Percentiles rank a stretch among this genome's conserved stretches.
phyloP scores from a whole-genome alignment of 2,113 vertebrate species.

The Gadus chalcogrammus region DNA sequence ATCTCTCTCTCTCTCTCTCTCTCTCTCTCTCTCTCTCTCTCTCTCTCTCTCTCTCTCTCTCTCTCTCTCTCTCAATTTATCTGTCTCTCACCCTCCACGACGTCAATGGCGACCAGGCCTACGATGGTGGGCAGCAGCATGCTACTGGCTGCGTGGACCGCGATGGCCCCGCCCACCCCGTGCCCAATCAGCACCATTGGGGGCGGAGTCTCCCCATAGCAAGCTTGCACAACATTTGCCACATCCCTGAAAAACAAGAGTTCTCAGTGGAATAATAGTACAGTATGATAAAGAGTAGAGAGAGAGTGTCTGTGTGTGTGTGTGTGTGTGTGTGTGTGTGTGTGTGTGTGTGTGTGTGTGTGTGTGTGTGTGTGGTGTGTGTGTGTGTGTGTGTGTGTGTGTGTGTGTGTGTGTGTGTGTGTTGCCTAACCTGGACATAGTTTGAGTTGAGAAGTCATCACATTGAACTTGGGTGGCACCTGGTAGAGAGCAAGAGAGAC shows the following conservation, averaged over 20 bases:
- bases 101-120: conserved; percentile 64
- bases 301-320: background rate
- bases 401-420: background rate
- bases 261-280: background rate
- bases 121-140: conserved; percentile 51
- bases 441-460: conserved; percentile 64
- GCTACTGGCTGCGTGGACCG: conserved; percentile 55
- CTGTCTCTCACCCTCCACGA: conserved; percentile 57
- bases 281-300: background rate
- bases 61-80: background rate
- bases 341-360: background rate
- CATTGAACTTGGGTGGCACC: conserved; percentile 59
- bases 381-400: background rate
- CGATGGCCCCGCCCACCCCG: conserved; percentile 65
- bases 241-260: conserved; percentile 51
- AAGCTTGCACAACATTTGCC: conserved; percentile 61
- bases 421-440: conserved; percentile 61
- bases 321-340: background rate
- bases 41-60: background rate
- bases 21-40: no score
- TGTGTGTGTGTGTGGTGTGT: background rate
- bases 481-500: conserved; percentile 12
- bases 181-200: conserved; percentile 65
- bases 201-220: conserved; percentile 62
- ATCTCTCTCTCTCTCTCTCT: no score